These are phyloP conservation scores for Marasmarcha lunaedactyla DNA, from an alignment of 2,888 invertebrate species.

Conservation along the genomic window DNA sequence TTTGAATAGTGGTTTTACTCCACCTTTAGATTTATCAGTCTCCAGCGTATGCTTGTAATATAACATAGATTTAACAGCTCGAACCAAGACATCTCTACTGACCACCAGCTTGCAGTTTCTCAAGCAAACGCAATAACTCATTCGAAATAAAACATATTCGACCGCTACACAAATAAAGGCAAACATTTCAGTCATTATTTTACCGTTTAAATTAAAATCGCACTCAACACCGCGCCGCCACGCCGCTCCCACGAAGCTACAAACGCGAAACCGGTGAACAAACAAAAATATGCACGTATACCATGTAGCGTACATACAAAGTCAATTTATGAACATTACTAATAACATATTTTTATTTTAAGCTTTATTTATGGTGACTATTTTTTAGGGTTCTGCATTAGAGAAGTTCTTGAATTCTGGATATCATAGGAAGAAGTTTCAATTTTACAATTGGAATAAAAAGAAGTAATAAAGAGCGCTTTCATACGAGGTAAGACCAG, in stretches of 20 bases:
- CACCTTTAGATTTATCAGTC: no score
- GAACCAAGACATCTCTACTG: no score
- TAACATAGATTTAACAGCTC: no score
- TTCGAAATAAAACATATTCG: conserved; percentile 22
- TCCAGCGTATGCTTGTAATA: no score
- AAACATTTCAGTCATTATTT: conserved; percentile 29
- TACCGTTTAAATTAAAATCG: conserved; percentile 40
- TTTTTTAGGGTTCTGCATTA: not conserved
- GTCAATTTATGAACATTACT: not conserved
- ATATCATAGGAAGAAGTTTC: no score
- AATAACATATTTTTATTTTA: not conserved
- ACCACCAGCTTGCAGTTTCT: not conserved
- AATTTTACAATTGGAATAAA: no score
- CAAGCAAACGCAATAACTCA: not conserved
- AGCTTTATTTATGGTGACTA: not conserved
- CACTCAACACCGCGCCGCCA: conserved; percentile 21
- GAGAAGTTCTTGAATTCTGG: no score
- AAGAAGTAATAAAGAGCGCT: no score
- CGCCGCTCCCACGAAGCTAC: conserved; percentile 28
- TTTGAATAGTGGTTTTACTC: no score
- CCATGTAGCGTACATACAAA: not conserved
- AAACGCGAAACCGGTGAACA: conserved; percentile 12
- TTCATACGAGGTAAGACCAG: no score
- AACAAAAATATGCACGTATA: conserved; percentile 10
- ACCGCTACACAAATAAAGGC: conserved; percentile 35